Conservation (phyloP, 1,140 invertebrate species). For the Danaus plexippus region DNA sequence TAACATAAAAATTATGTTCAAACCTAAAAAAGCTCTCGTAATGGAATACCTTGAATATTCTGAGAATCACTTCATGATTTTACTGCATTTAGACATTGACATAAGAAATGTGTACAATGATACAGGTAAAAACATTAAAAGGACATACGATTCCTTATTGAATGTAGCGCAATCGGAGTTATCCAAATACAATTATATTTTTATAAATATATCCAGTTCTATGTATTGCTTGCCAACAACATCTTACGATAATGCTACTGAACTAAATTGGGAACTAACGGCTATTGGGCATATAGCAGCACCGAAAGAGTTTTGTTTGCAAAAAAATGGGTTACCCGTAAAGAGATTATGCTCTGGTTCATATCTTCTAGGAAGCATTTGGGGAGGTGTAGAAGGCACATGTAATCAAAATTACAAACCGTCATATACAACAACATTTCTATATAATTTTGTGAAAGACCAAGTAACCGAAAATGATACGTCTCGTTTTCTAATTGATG, state of each 20-base stretch:
- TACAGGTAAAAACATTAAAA: constrained; percentile 30
- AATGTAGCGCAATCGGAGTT: constrained; percentile 31
- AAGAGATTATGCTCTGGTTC: constrained; percentile 62
- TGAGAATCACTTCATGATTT: constrained; percentile 28
- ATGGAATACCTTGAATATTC: constrained; percentile 50
- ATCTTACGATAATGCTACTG: constrained; percentile 28
- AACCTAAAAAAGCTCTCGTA: constrained; percentile 39
- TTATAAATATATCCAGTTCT: constrained; percentile 55
- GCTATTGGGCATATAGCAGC: constrained; percentile 54
- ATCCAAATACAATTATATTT: constrained; percentile 37
- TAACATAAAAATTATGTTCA: constrained; percentile 38
- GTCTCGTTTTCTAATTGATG: constrained; percentile 50
- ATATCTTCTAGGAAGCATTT: constrained; percentile 58
- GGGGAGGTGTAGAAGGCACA: constrained; percentile 53
- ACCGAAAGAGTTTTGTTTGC: constrained; percentile 67
- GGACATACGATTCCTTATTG: constrained; percentile 27
- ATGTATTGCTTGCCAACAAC: constrained; percentile 56
- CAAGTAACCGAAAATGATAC: constrained; percentile 38
- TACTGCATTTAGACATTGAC: constrained; percentile 46
- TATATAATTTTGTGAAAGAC: constrained; percentile 59
- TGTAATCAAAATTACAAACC: constrained; percentile 59
- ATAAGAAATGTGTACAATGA: constrained; percentile 25
- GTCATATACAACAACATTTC: constrained; percentile 52
- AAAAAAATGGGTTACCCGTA: constrained; percentile 65
- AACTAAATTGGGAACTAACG: constrained; percentile 61